These are phyloP conservation scores for Lacerta bilineata DNA, from an alignment of 2,797 vertebrate species.

Conservation along the genomic window DNA sequence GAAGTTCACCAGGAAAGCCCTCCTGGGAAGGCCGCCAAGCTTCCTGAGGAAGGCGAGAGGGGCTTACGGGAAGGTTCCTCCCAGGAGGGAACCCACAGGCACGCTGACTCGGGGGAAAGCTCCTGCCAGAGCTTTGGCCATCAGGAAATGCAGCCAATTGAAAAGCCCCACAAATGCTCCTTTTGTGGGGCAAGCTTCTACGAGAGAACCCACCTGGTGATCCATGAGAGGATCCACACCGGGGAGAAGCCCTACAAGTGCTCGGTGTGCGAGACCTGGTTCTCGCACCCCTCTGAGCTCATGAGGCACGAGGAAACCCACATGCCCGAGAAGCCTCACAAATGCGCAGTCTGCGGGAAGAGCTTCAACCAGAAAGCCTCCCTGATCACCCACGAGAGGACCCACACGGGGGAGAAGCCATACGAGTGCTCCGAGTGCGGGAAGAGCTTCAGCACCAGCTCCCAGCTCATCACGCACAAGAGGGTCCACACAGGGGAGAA, in stretches of 20 bases:
- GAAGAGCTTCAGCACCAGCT: conserved; percentile 74
- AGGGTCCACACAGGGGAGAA: conserved; percentile 75
- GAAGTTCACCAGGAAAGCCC: conserved; percentile 14
- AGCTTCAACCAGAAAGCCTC: conserved; percentile 75
- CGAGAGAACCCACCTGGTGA: conserved; percentile 62
- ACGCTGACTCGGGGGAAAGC: conserved; percentile 24
- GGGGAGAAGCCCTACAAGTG: conserved; percentile 75
- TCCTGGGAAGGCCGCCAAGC: conserved; percentile 7
- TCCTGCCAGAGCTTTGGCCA: conserved; percentile 28
- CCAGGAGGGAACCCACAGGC: conserved; percentile 30
- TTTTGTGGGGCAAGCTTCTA: conserved; percentile 58
- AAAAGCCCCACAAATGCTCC: conserved; percentile 29
- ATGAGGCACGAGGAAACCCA: conserved; percentile 75
- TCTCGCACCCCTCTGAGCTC: conserved; percentile 71
- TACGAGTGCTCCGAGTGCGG: conserved; percentile 70
- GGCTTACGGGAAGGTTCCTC: background rate
- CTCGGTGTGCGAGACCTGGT: conserved; percentile 69
- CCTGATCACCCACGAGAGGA: conserved; percentile 74
- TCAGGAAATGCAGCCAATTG: conserved; percentile 13
- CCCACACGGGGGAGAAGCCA: conserved; percentile 73
- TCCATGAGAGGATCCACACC: conserved; percentile 72
- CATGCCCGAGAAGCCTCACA: conserved; percentile 74
- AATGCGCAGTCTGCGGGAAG: conserved; percentile 73
- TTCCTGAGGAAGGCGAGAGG: conserved; percentile 9
- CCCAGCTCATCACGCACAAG: conserved; percentile 71